Evolutionary conservation across 2,888 invertebrate species (phyloP), one percentile per base, ranked within the genome.

Genomic region (Epistrophe eligans): DNA sequence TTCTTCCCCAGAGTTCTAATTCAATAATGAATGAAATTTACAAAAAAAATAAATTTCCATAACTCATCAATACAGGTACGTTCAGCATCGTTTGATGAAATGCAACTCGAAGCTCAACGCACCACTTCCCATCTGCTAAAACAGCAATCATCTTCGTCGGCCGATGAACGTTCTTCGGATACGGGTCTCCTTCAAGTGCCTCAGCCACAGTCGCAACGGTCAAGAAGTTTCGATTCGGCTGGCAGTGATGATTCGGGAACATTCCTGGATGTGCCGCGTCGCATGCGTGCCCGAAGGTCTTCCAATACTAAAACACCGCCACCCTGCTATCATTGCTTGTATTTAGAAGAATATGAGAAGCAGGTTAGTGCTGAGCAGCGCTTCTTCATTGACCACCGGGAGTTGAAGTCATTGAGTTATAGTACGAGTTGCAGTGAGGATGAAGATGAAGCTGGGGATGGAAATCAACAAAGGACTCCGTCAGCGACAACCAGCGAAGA

Each of bases 51-150:
- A 24, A 24, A 60, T 32, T 73, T 38, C 24, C 52, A 58, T 70
- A 58, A 55, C 10, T 52, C 60, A 52, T 48, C 52, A 19, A 72
- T 58, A 66, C 87, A 95, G 95, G 96, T 97, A 90, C 96, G 97
- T 90, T 97, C 97, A 88, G 97, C 97, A 88, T 97, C 97, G 88
- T 97, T 97, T 94, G 97, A 97, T 94, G 97, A 97, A 94, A 97
- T 97, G 92, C 96, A 97, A 92, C 92, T 97, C 92, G 96, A 96
- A 91, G 95, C 96, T 74, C 96, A 96, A 90, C 95, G 96, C 79
- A 81, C 88, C 38, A 90, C 91, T 40, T 88, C 91, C 2, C 91
- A 91, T 50, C 89, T 91, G 60, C 89, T 92, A 5, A 92, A 91
- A 83, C 91, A 91, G 72, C 92, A 91, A 35, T 92, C 92, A 87